phyloP scores from a whole-genome alignment of 1,140 invertebrate genomes.

The Leguminivora glycinivorella region DNA sequence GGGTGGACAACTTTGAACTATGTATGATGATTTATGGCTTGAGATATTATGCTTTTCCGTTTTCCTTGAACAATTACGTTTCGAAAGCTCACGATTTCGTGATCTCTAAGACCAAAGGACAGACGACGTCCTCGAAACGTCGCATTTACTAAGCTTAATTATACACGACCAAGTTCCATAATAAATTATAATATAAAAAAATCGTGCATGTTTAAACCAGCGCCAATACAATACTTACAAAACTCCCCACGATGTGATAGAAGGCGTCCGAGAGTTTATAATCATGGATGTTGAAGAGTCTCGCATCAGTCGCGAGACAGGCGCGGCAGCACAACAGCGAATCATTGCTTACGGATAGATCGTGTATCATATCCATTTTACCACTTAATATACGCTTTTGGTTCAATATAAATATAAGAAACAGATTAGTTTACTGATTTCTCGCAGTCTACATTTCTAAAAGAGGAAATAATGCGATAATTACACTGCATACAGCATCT shows the following conservation, averaged over 20 bases:
- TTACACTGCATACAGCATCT: not conserved
- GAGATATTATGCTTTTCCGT: too few relatives aligned
- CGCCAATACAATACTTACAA: slow-evolving; percentile 3
- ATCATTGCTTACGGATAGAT: not conserved
- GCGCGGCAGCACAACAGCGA: slow-evolving; percentile 5
- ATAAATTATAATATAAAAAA: too few relatives aligned
- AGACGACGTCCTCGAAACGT: too few relatives aligned
- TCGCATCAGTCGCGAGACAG: not conserved
- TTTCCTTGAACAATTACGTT: too few relatives aligned
- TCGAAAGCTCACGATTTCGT: too few relatives aligned
- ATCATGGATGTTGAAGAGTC: not conserved
- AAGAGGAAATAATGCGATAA: not conserved
- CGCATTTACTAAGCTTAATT: too few relatives aligned
- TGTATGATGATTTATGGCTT: too few relatives aligned
- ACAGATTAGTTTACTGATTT: not conserved
- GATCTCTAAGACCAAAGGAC: too few relatives aligned
- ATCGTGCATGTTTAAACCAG: too few relatives aligned
- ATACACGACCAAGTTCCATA: too few relatives aligned
- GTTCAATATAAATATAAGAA: not conserved
- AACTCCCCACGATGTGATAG: not conserved
- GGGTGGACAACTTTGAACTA: too few relatives aligned
- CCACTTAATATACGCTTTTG: not conserved
- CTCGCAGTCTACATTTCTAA: not conserved
- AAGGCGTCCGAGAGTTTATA: not conserved
- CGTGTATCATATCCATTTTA: not conserved